These are phyloP conservation scores for Scylla paramamosain DNA, from an alignment of 1,140 invertebrate genomes.

Conservation along the genomic window DNA sequence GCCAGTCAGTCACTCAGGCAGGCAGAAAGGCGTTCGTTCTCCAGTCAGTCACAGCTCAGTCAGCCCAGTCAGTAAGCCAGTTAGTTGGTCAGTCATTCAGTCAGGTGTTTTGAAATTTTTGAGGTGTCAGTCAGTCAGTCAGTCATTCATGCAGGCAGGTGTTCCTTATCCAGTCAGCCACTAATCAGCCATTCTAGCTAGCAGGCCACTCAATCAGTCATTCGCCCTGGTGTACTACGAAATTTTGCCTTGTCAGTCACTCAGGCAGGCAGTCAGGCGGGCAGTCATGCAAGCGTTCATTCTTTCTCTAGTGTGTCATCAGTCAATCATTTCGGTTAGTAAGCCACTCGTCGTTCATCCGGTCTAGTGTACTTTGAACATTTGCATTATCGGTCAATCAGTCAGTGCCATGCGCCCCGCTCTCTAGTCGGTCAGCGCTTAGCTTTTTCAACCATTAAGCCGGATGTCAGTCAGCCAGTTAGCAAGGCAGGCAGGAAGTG, in stretches of 20 bases:
- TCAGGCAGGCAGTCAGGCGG: too few species aligned
- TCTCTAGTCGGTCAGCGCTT: background rate
- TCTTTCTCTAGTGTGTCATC: background rate
- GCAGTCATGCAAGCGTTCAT: too few species aligned
- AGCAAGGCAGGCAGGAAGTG: background rate
- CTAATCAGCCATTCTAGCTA: too few species aligned
- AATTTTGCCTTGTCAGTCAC: too few species aligned
- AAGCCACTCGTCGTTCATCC: background rate
- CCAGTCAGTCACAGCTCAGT: too few species aligned
- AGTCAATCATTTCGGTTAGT: background rate
- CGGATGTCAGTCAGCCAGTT: background rate
- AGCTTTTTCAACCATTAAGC: background rate
- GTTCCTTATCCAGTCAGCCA: too few species aligned
- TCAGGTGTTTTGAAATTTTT: too few species aligned
- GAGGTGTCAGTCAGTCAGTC: background rate
- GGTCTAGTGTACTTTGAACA: background rate
- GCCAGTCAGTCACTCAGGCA: background rate
- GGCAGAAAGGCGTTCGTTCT: too few species aligned
- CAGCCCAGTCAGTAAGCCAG: too few species aligned
- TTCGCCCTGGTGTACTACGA: too few species aligned
- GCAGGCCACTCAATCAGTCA: too few species aligned
- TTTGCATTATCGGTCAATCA: background rate
- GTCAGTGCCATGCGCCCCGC: background rate
- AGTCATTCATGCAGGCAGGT: background rate
- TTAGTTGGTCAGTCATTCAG: too few species aligned